Evolutionary conservation across 2,888 invertebrate genomes (phyloP).

Genomic region (Leptinotarsa rubiginosa): DNA sequence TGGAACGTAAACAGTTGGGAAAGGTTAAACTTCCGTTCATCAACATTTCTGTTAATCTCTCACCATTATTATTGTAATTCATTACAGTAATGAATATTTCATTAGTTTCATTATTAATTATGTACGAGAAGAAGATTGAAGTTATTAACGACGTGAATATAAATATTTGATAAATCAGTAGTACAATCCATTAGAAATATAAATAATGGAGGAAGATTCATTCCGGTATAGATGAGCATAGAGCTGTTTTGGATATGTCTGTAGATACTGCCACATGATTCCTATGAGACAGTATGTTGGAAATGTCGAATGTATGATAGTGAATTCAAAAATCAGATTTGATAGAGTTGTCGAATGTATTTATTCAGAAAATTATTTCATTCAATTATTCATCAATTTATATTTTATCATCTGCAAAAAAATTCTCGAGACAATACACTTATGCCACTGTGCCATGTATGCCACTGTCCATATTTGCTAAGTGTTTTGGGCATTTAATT

Average conservation of each 20-base stretch:
- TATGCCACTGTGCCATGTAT: no score
- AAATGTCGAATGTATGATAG: no score
- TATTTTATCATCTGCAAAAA: no score
- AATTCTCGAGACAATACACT: no score
- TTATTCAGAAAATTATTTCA: no score
- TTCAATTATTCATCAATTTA: no score
- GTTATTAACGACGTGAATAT: background rate
- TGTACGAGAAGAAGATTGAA: background rate
- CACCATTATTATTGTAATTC: slow-evolving; percentile 2
- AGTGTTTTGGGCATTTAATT: no score
- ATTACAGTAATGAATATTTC: background rate
- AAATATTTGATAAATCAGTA: background rate
- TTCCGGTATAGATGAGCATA: background rate
- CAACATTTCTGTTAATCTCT: slow-evolving; percentile 5
- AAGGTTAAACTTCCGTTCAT: background rate
- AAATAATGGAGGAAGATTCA: background rate
- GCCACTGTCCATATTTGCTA: no score
- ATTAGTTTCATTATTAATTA: background rate
- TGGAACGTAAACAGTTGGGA: no score
- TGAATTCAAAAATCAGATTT: no score
- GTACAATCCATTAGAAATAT: slow-evolving; percentile 1
- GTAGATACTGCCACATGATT: background rate
- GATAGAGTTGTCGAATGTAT: no score
- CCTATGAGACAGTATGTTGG: no score
- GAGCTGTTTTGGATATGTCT: background rate